Evolutionary conservation across 1,140 invertebrate genomes (phyloP).

Genomic region (Bombus difficillimus): DNA sequence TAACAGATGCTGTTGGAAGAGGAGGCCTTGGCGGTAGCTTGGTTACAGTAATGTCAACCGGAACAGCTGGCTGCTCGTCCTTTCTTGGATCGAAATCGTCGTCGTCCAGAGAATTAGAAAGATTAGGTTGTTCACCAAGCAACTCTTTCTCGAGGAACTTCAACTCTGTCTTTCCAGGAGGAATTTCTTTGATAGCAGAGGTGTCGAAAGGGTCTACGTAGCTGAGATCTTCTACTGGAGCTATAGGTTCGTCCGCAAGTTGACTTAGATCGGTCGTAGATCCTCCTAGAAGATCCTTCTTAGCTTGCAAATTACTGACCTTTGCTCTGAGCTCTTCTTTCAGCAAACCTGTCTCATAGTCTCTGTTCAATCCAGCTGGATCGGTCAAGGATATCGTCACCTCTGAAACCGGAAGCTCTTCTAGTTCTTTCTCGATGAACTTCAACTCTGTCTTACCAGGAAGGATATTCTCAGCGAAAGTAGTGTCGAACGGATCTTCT

Average conservation of each 20-base stretch:
- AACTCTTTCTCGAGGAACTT: slow-evolving; percentile 91
- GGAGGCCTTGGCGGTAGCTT: slow-evolving; percentile 55
- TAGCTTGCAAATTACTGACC: slow-evolving; percentile 18
- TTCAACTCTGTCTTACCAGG: slow-evolving; percentile 87
- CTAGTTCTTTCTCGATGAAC: slow-evolving; percentile 85
- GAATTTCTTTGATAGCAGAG: slow-evolving; percentile 87
- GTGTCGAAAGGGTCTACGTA: slow-evolving; percentile 94
- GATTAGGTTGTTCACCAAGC: slow-evolving; percentile 81
- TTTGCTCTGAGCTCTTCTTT: slow-evolving; percentile 34
- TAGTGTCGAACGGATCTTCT: slow-evolving; percentile 93
- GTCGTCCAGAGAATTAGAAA: slow-evolving; percentile 60
- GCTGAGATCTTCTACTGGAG: slow-evolving; percentile 84
- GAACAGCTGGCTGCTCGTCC: slow-evolving; percentile 68
- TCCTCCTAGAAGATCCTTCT: slow-evolving; percentile 87
- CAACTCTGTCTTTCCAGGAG: slow-evolving; percentile 90
- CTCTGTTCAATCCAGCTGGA: slow-evolving; percentile 83
- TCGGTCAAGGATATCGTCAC: slow-evolving; percentile 79
- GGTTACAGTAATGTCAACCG: background rate
- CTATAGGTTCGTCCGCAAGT: slow-evolving; percentile 87
- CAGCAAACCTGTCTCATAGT: slow-evolving; percentile 78
- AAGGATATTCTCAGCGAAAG: slow-evolving; percentile 90
- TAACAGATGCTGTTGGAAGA: background rate
- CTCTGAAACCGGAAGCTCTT: slow-evolving; percentile 76
- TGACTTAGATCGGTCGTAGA: slow-evolving; percentile 89
- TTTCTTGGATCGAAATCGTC: slow-evolving; percentile 89